Evolutionary conservation across 2,797 vertebrate species (phyloP).

Genomic region (Diplodus sargus): DNA sequence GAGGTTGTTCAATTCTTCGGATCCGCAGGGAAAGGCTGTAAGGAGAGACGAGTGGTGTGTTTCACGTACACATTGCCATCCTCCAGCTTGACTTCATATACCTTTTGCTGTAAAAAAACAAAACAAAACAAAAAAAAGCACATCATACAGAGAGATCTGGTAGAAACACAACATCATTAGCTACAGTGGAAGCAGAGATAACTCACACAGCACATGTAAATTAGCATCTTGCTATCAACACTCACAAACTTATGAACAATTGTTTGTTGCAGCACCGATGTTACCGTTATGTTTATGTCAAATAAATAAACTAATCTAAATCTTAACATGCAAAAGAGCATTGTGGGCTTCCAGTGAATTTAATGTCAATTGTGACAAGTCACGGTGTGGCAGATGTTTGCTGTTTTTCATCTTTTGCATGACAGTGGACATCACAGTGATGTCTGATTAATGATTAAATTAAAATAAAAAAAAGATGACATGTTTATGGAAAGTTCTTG

Average conservation of each 20-base stretch:
- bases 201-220: background rate
- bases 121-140: conserved; percentile 44
- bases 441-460: conserved; percentile 6
- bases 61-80: conserved; percentile 81
- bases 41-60: conserved; percentile 75
- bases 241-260: no score
- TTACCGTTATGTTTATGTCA: no score
- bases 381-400: background rate
- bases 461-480: conserved; percentile 8
- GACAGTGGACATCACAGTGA: background rate
- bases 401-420: background rate
- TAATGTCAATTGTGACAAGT: background rate
- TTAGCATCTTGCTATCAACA: no score
- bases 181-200: conserved; percentile 1
- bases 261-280: no score
- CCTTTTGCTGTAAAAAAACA: conserved; percentile 79
- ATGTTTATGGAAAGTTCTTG: conserved; percentile 44
- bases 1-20: conserved; percentile 65
- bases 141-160: conserved; percentile 6
- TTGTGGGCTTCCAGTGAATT: background rate
- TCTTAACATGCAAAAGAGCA: background rate
- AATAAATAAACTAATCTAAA: no score
- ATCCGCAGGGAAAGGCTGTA: conserved; percentile 71
- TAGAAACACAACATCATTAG: conserved; percentile 2
- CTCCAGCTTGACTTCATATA: conserved; percentile 83